phyloP scores from a whole-genome alignment of 1,140 invertebrate genomes.

The Drosophila quadrilineata region DNA sequence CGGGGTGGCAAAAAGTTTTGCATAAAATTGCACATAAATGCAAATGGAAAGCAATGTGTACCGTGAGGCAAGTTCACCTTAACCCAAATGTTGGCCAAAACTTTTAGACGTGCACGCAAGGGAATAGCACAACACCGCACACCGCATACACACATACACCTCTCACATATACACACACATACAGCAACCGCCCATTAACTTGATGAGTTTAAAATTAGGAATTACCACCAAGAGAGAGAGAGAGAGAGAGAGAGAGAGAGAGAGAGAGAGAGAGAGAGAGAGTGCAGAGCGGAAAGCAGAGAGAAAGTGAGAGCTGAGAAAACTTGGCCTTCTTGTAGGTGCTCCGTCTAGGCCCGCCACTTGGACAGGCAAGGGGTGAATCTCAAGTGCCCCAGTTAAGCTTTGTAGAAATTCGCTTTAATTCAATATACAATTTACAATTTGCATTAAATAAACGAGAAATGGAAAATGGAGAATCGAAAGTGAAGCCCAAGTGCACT shows the following conservation, averaged over 20 bases:
- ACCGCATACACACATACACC: background rate
- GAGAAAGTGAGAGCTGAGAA: slow-evolving; percentile 6
- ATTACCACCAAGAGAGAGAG: slow-evolving; percentile 41
- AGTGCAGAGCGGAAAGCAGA: too few species aligned
- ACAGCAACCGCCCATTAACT: slow-evolving; percentile 25
- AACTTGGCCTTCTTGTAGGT: background rate
- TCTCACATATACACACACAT: background rate
- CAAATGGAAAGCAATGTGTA: slow-evolving; percentile 13
- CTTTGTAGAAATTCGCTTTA: slow-evolving; percentile 54
- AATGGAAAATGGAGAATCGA: background rate
- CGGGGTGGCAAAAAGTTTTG: too few species aligned
- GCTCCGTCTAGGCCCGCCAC: too few species aligned
- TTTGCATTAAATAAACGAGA: slow-evolving; percentile 42
- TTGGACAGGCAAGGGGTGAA: slow-evolving; percentile 27
- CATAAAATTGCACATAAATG: slow-evolving; percentile 39
- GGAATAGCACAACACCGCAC: slow-evolving; percentile 4
- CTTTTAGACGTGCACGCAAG: slow-evolving; percentile 36
- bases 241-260: too few species aligned
- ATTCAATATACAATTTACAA: slow-evolving; percentile 61
- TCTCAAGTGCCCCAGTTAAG: slow-evolving; percentile 35
- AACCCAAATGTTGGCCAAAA: slow-evolving; percentile 47
- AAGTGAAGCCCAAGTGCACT: slow-evolving; percentile 11
- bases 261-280: too few species aligned
- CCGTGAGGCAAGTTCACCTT: slow-evolving; percentile 20
- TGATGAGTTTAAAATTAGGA: slow-evolving; percentile 60